phyloP scores from a whole-genome alignment of 30 jellyfish, hydroid and myxozoan genomes.

The Aurelia sp. region DNA sequence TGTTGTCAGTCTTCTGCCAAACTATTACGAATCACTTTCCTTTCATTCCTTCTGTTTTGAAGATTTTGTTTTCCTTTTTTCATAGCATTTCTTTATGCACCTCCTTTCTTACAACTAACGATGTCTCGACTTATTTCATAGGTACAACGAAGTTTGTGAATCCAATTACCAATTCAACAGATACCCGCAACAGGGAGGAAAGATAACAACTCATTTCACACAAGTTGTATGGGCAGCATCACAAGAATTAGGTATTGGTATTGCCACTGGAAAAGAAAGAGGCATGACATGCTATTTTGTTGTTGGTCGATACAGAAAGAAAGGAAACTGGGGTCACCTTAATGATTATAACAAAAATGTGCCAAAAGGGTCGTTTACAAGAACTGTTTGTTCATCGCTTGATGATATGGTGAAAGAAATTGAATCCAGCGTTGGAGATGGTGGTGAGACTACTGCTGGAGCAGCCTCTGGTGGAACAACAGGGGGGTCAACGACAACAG shows the following conservation, averaged over 20 bases:
- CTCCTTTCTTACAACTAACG: too few species aligned
- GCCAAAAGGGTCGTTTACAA: slow-evolving; percentile 69
- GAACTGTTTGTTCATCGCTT: slow-evolving; percentile 36
- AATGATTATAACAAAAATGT: slow-evolving; percentile 76
- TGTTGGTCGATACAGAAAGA: slow-evolving; percentile 87
- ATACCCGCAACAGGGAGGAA: too few species aligned
- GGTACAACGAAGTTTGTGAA: slow-evolving; percentile 60
- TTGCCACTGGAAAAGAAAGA: slow-evolving; percentile 61
- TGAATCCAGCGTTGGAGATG: slow-evolving; percentile 30
- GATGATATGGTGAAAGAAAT: slow-evolving; percentile 45
- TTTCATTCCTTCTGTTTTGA: too few species aligned
- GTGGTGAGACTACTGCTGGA: background rate
- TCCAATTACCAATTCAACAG: too few species aligned
- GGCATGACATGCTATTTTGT: slow-evolving; percentile 87
- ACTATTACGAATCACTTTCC: too few species aligned
- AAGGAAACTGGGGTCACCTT: slow-evolving; percentile 77
- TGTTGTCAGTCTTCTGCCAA: too few species aligned
- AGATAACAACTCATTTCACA: slow-evolving; percentile 75
- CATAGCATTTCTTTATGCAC: too few species aligned
- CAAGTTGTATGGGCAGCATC: slow-evolving; percentile 97
- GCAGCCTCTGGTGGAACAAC: background rate
- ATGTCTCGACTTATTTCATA: background rate
- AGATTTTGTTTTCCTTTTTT: too few species aligned
- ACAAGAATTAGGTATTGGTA: slow-evolving; percentile 88
- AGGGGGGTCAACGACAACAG: too few species aligned